Conservation (phyloP, 2,113 vertebrate species). For the Oryzias javanicus region DNA sequence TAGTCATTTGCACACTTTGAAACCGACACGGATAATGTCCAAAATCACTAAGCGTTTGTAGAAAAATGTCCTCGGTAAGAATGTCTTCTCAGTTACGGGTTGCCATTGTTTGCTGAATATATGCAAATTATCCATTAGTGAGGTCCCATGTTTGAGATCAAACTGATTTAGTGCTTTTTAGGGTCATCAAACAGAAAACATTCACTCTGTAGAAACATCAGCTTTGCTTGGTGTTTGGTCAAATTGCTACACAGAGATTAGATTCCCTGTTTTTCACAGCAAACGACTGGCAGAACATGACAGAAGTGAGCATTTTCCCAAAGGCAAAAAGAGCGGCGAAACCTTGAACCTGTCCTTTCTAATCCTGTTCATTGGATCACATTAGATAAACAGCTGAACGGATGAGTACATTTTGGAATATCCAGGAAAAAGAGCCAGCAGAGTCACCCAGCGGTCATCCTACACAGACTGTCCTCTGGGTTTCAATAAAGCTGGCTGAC, state of each 20-base stretch:
- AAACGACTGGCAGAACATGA: slow-evolving; percentile 1
- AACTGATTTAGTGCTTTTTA: slow-evolving; percentile 21
- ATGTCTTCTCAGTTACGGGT: slow-evolving; percentile 10
- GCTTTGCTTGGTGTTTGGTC: background rate
- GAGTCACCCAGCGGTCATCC: slow-evolving; percentile 12
- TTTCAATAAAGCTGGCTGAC: slow-evolving; percentile 33
- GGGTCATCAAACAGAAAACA: slow-evolving; percentile 33
- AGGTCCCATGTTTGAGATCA: slow-evolving; percentile 41
- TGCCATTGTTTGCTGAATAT: slow-evolving; percentile 42
- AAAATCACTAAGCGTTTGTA: slow-evolving; percentile 36
- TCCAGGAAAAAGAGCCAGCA: slow-evolving; percentile 35
- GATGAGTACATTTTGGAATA: slow-evolving; percentile 17
- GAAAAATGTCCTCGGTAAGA: slow-evolving; percentile 32
- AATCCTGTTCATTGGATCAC: slow-evolving; percentile 37
- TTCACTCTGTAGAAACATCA: slow-evolving; percentile 29
- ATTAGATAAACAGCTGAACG: slow-evolving; percentile 7
- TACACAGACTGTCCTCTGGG: background rate
- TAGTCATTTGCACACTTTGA: slow-evolving; percentile 50
- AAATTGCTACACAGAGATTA: no score
- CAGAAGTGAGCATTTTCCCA: slow-evolving; percentile 6
- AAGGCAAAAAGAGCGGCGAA: slow-evolving; percentile 9
- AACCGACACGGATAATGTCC: slow-evolving; percentile 42
- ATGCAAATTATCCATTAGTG: slow-evolving; percentile 59
- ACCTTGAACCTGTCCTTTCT: slow-evolving; percentile 48
- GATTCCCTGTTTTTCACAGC: slow-evolving; percentile 3